Base-by-base conservation (phyloP, 1,140 invertebrate genomes). In the Rhyacophila brunnea region DNA sequence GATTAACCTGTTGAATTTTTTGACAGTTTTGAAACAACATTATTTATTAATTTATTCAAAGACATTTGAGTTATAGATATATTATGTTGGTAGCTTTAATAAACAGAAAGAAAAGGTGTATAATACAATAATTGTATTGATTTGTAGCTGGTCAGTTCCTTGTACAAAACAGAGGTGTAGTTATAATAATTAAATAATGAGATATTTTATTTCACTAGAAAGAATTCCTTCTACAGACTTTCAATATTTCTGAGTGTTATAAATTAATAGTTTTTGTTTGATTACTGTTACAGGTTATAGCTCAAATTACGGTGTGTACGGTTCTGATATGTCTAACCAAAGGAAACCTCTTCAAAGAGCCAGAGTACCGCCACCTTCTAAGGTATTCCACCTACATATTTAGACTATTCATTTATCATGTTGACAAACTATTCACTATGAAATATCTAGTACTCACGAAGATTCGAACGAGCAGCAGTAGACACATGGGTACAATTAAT, bases 291-390 rank as follows among this genome's bases (percentile, higher is more conserved):
- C 38, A 65, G 72, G 74, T 10, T 76, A 75, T 54, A 69, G 68
- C 13, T 62, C 70, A 23, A 74, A 72, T 50, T 76, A 75, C 49
- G 72, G 72, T 34, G 74, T 75, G 40, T 75, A 77, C 1, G 55
- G 61, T 0, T 58, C 69, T 17, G 72, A 74, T 20, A 59, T 71
- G 7, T 58, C 65, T 7, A 77, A 71, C 68, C 87, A 81, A 66
- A 81, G 79, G 66, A 89, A 82, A 73, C 80, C 73, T 75, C 90
- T 84, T 56, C 84, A 90, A 68, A 85, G 90, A 66, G 85, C 91
- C n/a, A 85, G 92, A 67, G 84, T 94, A 46, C 92, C 92, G 49
- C 91, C 91, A 40, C 92, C 93, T 11, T 95, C 93, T 14, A 96
- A 96, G 81, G 87, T 89, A 60, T 36, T 6, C n/a, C n/a, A n/a